These are phyloP conservation scores for Clupea harengus DNA, from an alignment of 2,113 vertebrate species.

Conservation along the genomic window DNA sequence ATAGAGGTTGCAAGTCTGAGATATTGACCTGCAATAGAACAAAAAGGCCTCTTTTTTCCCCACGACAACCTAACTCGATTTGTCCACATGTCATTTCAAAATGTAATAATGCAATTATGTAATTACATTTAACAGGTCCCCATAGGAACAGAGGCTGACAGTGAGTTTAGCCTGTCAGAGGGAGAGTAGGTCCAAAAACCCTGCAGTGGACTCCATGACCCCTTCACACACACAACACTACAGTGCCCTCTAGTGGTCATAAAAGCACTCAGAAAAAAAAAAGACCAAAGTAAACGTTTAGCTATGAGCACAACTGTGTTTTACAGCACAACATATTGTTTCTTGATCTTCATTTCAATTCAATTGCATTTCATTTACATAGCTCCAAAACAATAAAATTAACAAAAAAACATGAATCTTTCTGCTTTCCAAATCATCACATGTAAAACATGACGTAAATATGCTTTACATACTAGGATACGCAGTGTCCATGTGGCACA, in stretches of 20 bases:
- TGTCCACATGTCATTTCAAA: conserved; percentile 24
- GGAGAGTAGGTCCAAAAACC: not conserved
- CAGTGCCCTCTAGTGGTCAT: conserved; percentile 67
- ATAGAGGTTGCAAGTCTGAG: not conserved
- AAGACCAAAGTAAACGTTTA: not conserved
- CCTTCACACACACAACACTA: conserved; percentile 41
- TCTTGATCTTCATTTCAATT: no score
- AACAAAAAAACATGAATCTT: no score
- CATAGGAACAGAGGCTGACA: conserved; percentile 9
- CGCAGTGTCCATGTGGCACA: no score
- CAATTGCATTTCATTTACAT: no score
- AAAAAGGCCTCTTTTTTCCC: not conserved
- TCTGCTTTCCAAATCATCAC: no score
- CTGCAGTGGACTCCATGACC: not conserved
- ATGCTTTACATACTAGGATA: no score
- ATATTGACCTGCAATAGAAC: not conserved
- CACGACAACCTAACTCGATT: conserved; percentile 26
- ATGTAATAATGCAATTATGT: conserved; percentile 39
- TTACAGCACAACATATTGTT: no score
- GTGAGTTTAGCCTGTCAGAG: not conserved
- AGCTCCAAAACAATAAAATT: no score
- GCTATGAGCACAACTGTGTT: not conserved
- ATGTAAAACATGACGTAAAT: no score
- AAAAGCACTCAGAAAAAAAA: not conserved
- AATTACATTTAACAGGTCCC: conserved; percentile 36